A percentile compares a stretch with the other conserved stretches of the same genome.
Evolutionary conservation across 2,113 vertebrate species (phyloP).

Genomic region (Dasyornis broadbenti): DNA sequence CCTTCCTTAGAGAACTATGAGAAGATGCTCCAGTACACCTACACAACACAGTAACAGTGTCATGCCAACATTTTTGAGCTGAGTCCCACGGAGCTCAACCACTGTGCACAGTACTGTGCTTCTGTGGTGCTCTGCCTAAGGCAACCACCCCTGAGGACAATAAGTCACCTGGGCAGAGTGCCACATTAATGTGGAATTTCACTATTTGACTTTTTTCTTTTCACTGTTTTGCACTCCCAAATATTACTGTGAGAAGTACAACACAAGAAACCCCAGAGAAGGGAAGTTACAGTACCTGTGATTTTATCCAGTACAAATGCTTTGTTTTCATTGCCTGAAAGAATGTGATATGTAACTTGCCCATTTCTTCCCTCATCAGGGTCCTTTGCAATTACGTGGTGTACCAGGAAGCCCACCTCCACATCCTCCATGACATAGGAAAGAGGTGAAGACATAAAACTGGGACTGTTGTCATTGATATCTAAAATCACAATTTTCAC

Average conservation of each 20-base stretch:
- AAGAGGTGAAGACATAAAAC: conserved; percentile 70
- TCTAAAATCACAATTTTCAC: conserved; percentile 84
- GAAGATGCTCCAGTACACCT: background rate
- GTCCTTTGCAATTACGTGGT: conserved; percentile 80
- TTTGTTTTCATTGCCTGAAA: conserved; percentile 78
- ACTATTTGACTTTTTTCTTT: background rate
- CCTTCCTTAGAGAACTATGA: background rate
- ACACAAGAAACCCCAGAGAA: background rate
- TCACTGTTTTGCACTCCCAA: background rate
- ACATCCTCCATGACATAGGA: conserved; percentile 76
- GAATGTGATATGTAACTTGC: conserved; percentile 73
- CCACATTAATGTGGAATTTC: background rate
- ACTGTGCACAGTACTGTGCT: rapidly evolving
- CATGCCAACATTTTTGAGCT: background rate
- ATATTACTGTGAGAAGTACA: background rate
- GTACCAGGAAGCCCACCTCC: conserved; percentile 77
- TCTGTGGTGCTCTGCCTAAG: background rate
- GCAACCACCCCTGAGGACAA: background rate
- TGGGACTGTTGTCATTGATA: conserved; percentile 86
- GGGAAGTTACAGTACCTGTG: conserved; percentile 75
- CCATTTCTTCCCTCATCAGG: conserved; percentile 82
- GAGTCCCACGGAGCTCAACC: background rate
- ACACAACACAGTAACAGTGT: background rate
- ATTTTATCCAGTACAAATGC: conserved; percentile 78
- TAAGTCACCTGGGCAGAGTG: background rate